Percentiles rank a stretch among this genome's conserved stretches.
Conservation (phyloP, 2,797 vertebrate species). For the Macropus fuliginosus region DNA sequence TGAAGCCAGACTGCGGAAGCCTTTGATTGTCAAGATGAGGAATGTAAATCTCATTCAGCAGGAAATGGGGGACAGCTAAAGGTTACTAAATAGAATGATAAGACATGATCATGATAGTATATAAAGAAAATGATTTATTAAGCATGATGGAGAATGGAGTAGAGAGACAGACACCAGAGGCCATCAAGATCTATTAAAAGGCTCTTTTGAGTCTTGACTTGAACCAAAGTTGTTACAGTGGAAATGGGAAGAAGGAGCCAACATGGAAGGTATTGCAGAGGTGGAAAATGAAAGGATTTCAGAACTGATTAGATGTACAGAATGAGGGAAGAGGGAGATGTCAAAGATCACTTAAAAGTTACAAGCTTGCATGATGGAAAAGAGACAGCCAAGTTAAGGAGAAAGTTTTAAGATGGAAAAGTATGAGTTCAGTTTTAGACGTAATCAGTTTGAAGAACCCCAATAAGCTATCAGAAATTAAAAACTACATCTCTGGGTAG, state of each 20-base stretch:
- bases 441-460: not conserved
- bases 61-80: not conserved
- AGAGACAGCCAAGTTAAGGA: not conserved
- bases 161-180: not conserved
- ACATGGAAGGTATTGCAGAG: not conserved
- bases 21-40: not conserved
- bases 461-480: not conserved
- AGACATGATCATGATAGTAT: not conserved
- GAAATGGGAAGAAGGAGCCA: not conserved
- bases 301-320: not conserved
- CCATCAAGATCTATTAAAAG: not conserved
- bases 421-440: not conserved
- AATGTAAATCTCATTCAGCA: not conserved
- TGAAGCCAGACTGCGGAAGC: not conserved
- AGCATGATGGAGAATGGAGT: not conserved
- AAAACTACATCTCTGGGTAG: not conserved
- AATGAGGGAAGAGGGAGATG: not conserved
- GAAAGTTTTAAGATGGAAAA: not conserved
- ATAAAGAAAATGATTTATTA: not conserved
- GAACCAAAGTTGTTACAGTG: not conserved
- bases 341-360: not conserved
- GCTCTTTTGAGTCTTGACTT: not conserved
- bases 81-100: not conserved
- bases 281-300: not conserved
- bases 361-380: not conserved